A percentile compares a stretch with the other conserved stretches of the same genome.
Conservation (phyloP, 2,797 vertebrate species). For the Poecilia wingei region DNA sequence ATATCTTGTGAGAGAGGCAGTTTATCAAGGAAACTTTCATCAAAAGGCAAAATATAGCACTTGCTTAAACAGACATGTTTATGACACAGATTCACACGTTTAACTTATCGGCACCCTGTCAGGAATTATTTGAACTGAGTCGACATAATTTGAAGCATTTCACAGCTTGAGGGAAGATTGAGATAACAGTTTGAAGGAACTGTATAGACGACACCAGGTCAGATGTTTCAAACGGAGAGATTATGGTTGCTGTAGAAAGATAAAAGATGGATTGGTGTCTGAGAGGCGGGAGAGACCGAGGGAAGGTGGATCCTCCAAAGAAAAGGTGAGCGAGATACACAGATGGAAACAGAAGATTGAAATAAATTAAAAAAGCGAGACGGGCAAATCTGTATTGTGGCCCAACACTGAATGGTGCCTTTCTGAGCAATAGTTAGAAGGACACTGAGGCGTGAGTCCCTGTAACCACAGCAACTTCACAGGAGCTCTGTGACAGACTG, state of each 20-base stretch:
- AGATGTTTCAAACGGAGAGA: constrained; percentile 31
- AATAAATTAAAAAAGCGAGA: constrained; percentile 29
- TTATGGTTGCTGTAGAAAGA: constrained; percentile 5
- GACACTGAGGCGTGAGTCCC: constrained; percentile 81
- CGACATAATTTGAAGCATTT: constrained; percentile 46
- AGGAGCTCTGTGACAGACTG: constrained; percentile 80
- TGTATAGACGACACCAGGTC: constrained; percentile 22
- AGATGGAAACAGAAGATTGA: constrained; percentile 38
- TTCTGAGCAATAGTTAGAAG: constrained; percentile 84
- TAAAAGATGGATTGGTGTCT: constrained; percentile 2
- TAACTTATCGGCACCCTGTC: neutral
- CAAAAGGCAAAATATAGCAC: neutral
- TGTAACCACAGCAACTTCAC: constrained; percentile 81
- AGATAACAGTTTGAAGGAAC: constrained; percentile 33
- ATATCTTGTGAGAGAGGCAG: neutral
- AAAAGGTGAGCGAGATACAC: constrained; percentile 30
- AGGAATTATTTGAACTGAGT: constrained; percentile 7
- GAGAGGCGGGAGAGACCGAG: constrained; percentile 41
- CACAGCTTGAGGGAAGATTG: constrained; percentile 38
- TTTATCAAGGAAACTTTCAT: neutral
- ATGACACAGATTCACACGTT: neutral
- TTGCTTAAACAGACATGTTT: neutral
- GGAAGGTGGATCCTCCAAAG: constrained; percentile 18
- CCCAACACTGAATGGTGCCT: constrained; percentile 79
- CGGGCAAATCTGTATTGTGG: constrained; percentile 71